Base-by-base conservation (phyloP, 2,113 vertebrate species). In the Nothocercus nigrocapillus region DNA sequence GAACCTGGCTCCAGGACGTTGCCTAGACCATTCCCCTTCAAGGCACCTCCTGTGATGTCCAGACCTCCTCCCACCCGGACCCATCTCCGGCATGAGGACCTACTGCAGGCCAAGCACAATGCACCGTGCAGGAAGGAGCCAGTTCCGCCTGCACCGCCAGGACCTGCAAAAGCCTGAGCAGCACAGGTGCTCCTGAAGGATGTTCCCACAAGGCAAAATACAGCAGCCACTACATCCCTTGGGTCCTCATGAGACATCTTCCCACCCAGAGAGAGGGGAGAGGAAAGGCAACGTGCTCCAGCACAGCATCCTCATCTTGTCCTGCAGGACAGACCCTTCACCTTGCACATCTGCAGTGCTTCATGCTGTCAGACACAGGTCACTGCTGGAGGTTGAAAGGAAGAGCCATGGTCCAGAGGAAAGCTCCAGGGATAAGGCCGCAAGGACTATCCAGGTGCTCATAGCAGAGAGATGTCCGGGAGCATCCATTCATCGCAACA, bases 401-500 rank as follows among this genome's bases (percentile, higher is more conserved):
- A 54, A 53, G 47, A 58, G 27, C 54, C 15, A 58, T 11, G 3
- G 32, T 42, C 38, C 62, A 27, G 54, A n/a, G 38, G 54, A 56
- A 32, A 30, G 16, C 54, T 58, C 49, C n/a, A 25, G 32, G 21
- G 53, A 68, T 14, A 3, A 62, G 36, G 38, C 61, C 34, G 4
- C 49, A 24, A 5, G 19, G 25, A 34, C 32, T 88, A 11, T 40
- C 28, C 49, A 27, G 47, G 69, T 40, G 51, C 58, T 75, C 62
- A 68, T 19, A 67, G 20, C 51, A 32, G n/a, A n/a, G 28, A 40
- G 58, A 42, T 28, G 34, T 22, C 47, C 17, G 2, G 17, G 32
- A 15, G 12, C 3, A 2, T 27, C 51, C 19, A 1, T n/a, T 7
- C 1, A 17, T 38, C 40, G 36, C 1, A 0, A 27, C 1, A 2